Base-by-base conservation (phyloP, 2,797 vertebrate species). In the Diplodus sargus region DNA sequence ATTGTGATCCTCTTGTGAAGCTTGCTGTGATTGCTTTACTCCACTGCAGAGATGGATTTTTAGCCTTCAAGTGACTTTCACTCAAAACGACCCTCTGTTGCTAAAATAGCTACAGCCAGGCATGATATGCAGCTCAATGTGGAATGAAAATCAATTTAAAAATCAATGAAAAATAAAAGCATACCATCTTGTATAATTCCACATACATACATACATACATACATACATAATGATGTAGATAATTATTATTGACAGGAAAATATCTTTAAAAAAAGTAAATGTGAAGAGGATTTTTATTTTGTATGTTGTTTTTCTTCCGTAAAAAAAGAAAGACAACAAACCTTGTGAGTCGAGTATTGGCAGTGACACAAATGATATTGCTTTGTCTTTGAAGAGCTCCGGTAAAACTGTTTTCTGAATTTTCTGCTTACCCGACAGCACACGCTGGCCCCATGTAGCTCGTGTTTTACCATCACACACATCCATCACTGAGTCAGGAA, bases 401-500 rank as follows among this genome's bases (percentile, higher is more conserved):
- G 13, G 60, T 76, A 81, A 91, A 92, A 85, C 77, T 81, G 81
- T 89, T 89, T 72, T 81, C 80, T 80, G 76, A 84, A 89, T 90
- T 88, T 39, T 90, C 76, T 79, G 86, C 87, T 84, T 87, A 83
- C 87, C 76, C 78, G 67, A 74, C 79, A 85, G 87, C 85, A 69
- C 83, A 66, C 39, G 17, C 80, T 60, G 80, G 82, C 85, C 85
- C 82, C 82, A 89, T 92, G 91, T 79, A 82, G 89, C 91, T 93
- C 78, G 77, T 94, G 93, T 94, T 94, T 93, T 93, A 94, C 93
- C 92, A 86, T 94, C 89, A 85, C 91, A 91, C 92, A 92, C 91
- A 96, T 96, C 94, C 94, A 95, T 95, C 95, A 95, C 90, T 64
- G 84, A 85, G 91, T 92, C 91, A 88, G 87, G 91, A 95, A 94